Base-by-base conservation (phyloP, 2,888 invertebrate species). In the Plebejus anna region DNA sequence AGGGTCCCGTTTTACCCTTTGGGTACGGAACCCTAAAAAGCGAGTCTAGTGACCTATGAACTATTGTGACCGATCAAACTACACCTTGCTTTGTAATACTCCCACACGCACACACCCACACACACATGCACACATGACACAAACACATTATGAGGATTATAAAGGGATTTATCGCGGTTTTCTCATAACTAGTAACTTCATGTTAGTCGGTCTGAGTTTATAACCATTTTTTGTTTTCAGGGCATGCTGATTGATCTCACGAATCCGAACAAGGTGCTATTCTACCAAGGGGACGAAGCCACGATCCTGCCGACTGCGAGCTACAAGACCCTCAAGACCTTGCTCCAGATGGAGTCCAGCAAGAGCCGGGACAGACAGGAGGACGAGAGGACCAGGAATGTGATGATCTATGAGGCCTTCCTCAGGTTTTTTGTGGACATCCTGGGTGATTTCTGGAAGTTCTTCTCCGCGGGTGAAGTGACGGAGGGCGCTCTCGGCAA, bases 381-480 rank as follows among this genome's bases (percentile, higher is more conserved):
- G 0, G 94, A 94, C 78, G 94, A 94, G 0, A 89, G 87, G 77
- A 94, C 95, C 0, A 91, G 96, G n/a, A 96, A 96, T 80, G 95
- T 97, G 51, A 94, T 97, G 88, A 95, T 97, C 22, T 96, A 96
- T 0, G 97, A 98, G 85, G 96, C 97, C 0, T 97, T 98, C 83
- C 87, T 97, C 42, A 90, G 97, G 77, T 96, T 97, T 83, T 98
- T 97, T 85, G 96, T 97, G 1, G 96, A 97, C 82, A 95, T 96
- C 7, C 87, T 97, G 79, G 97, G 96, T 0, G 96, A 97, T 83
- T 97, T 96, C 89, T 95, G 86, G 95, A 92, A 85, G 87, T 96
- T 83, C 84, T 94, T 84, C 88, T 88, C 83, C 0, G 88, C 84
- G 4, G 87, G 87, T 0, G 89, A 86, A 7, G 77, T 86, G 42